Evolutionary conservation across 2,888 invertebrate genomes (phyloP).

Genomic region (Xestoiulus laeticollis): DNA sequence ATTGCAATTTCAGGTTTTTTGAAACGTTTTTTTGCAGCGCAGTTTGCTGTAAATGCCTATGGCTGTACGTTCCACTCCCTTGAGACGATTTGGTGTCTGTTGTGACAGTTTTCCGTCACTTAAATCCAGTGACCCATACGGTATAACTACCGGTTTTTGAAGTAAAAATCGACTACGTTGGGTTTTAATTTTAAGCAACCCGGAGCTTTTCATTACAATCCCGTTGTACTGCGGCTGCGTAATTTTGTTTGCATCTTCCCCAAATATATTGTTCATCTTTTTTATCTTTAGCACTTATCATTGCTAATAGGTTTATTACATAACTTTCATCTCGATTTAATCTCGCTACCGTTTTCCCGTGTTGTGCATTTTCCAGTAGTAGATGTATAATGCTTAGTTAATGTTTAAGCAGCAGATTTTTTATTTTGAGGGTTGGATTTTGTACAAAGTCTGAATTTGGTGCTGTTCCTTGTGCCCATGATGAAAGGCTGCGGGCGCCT

Average conservation of each 20-base stretch:
- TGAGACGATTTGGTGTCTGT: not conserved
- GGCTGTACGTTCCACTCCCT: not conserved
- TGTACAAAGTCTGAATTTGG: not conserved
- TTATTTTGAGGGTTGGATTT: not conserved
- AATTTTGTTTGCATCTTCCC: conserved; percentile 2
- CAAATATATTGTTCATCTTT: conserved; percentile 1
- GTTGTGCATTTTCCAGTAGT: not conserved
- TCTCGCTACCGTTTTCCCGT: not conserved
- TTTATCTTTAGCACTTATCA: not conserved
- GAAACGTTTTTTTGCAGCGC: not conserved
- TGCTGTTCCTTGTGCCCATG: not conserved
- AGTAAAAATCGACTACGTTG: not conserved
- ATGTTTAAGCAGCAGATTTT: conserved; percentile 6
- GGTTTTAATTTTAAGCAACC: not conserved
- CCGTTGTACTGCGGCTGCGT: not conserved
- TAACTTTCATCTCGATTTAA: conserved; percentile 15
- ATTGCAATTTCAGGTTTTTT: conserved; percentile 25
- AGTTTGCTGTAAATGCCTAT: not conserved
- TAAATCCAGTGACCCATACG: not conserved
- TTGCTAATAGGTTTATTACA: not conserved
- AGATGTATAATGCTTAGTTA: conserved; percentile 34
- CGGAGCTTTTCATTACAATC: not conserved
- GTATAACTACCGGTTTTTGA: not conserved
- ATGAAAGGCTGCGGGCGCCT: not conserved
- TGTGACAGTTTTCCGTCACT: conserved; percentile 33